phyloP scores from a whole-genome alignment of 2,113 vertebrate genomes.

The Passer montanus region DNA sequence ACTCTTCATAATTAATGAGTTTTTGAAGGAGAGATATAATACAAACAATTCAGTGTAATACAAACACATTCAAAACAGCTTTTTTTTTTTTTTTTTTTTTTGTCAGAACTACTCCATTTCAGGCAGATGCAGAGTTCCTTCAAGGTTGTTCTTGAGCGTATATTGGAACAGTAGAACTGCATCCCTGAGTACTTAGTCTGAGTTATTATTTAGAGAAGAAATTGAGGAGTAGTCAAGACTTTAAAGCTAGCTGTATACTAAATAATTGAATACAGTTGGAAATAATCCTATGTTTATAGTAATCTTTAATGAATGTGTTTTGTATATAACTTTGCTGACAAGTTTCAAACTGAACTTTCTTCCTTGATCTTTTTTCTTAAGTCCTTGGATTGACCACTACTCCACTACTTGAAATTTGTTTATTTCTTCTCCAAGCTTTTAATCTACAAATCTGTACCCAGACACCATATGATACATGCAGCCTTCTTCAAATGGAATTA shows the following conservation, averaged over 20 bases:
- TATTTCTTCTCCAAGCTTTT: neutral
- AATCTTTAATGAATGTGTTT: neutral
- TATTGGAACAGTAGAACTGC: neutral
- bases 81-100: neutral
- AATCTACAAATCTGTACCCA: neutral
- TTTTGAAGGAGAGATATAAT: neutral
- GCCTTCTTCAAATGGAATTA: neutral
- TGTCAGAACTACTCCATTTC: neutral
- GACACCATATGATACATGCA: neutral
- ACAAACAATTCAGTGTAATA: neutral
- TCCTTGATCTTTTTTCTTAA: neutral
- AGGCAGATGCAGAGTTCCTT: neutral
- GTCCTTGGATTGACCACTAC: neutral
- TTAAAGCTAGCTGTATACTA: neutral
- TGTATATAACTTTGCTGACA: neutral
- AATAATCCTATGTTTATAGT: neutral
- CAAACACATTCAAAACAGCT: neutral
- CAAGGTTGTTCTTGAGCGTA: neutral
- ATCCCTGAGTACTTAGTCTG: neutral
- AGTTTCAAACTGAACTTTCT: neutral
- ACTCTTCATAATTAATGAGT: neutral
- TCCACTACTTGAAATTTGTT: neutral
- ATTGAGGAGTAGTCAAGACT: neutral
- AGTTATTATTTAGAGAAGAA: neutral
- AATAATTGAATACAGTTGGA: neutral